Percentiles rank a stretch among this genome's conserved stretches.
Evolutionary conservation across 2,888 invertebrate genomes (phyloP).

Genomic region (Nomada ferruginata): DNA sequence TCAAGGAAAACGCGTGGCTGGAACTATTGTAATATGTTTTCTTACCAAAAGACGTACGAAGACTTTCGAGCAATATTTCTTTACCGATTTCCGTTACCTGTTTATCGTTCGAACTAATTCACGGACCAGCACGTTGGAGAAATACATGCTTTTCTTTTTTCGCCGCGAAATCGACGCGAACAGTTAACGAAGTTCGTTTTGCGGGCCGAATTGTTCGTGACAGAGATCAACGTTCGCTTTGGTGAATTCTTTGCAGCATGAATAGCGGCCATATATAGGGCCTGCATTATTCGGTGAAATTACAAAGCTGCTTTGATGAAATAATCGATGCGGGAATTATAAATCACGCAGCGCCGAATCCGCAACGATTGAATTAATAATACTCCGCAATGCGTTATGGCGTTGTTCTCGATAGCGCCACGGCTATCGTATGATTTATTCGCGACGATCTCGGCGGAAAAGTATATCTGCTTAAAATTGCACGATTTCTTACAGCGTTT

Average conservation of each 20-base stretch:
- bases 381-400: conserved; percentile 29
- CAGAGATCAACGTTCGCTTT: background rate
- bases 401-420: conserved; percentile 5
- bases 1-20: conserved; percentile 69
- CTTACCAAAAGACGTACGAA: background rate
- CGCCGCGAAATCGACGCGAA: background rate
- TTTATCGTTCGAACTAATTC: conserved; percentile 27
- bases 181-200: conserved; percentile 12
- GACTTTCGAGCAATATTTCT: conserved; percentile 13
- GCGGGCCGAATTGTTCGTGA: background rate
- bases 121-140: conserved; percentile 37
- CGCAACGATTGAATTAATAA: conserved; percentile 48
- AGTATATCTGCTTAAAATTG: background rate
- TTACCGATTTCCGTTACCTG: background rate
- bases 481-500: background rate
- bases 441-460: background rate
- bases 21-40: no score
- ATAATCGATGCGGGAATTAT: conserved; percentile 40
- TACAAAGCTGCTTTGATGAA: conserved; percentile 41
- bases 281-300: conserved; percentile 25
- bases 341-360: conserved; percentile 30
- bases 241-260: conserved; percentile 23
- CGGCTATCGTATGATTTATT: conserved; percentile 1
- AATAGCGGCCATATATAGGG: background rate
- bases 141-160: background rate